Evolutionary conservation across 2,113 vertebrate genomes (phyloP).

Genomic region (Martes martes): DNA sequence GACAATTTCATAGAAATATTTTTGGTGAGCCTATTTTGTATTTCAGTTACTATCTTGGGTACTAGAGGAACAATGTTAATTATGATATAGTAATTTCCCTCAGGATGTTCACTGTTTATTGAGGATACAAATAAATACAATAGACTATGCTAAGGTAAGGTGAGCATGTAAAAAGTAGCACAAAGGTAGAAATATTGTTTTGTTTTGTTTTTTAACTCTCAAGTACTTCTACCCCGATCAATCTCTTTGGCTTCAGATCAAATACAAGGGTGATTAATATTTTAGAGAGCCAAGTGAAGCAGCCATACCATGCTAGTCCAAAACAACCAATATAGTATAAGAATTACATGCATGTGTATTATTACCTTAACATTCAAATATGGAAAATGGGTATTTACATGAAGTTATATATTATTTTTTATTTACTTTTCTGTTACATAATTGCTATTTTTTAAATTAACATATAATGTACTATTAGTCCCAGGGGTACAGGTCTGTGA

Average conservation of each 20-base stretch:
- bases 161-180: not conserved
- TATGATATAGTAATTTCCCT: not conserved
- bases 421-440: not conserved
- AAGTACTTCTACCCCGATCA: not conserved
- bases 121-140: not conserved
- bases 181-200: not conserved
- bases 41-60: not conserved
- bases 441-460: not conserved
- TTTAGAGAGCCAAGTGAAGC: not conserved
- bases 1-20: not conserved
- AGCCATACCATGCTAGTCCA: not conserved
- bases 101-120: not conserved
- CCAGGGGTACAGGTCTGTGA: no score
- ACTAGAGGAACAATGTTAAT: not conserved
- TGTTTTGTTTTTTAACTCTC: not conserved
- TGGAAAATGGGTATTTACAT: not conserved
- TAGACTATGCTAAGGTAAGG: not conserved
- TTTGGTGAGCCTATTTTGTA: not conserved
- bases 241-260: not conserved
- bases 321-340: not conserved
- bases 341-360: not conserved
- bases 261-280: not conserved
- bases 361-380: not conserved
- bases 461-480: no score
- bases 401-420: not conserved